Percentiles rank a stretch among this genome's conserved stretches.
Evolutionary conservation across 2,113 vertebrate genomes (phyloP).

Genomic region (Microtus montanus): DNA sequence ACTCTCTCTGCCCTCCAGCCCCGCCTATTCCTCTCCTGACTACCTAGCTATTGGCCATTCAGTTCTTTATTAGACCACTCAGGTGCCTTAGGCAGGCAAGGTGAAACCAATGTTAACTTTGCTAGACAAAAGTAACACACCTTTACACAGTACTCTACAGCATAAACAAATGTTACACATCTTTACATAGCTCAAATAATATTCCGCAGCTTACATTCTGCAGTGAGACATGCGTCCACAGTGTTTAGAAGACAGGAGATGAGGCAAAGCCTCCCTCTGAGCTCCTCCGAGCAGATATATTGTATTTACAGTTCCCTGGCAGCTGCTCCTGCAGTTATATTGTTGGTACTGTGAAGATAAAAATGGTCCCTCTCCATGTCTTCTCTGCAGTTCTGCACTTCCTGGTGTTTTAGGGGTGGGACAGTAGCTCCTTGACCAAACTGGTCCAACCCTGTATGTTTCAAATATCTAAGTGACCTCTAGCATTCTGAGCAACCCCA

Average conservation of each 20-base stretch:
- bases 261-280: neutral
- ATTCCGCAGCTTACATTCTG: neutral
- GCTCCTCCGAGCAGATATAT: neutral
- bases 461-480: neutral
- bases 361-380: neutral
- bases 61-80: neutral
- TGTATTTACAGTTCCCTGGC: neutral
- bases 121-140: neutral
- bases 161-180: neutral
- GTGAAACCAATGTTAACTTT: too few relatives aligned
- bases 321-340: neutral
- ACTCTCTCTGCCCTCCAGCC: neutral
- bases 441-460: neutral
- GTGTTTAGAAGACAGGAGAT: neutral
- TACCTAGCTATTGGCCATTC: neutral
- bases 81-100: neutral
- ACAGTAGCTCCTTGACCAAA: neutral
- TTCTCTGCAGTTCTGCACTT: neutral
- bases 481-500: neutral
- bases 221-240: neutral
- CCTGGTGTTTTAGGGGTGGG: neutral
- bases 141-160: neutral
- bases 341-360: neutral
- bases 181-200: neutral
- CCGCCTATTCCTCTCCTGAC: neutral